phyloP scores from a whole-genome alignment of 2,888 invertebrate genomes.

The Pyrgus malvae region DNA sequence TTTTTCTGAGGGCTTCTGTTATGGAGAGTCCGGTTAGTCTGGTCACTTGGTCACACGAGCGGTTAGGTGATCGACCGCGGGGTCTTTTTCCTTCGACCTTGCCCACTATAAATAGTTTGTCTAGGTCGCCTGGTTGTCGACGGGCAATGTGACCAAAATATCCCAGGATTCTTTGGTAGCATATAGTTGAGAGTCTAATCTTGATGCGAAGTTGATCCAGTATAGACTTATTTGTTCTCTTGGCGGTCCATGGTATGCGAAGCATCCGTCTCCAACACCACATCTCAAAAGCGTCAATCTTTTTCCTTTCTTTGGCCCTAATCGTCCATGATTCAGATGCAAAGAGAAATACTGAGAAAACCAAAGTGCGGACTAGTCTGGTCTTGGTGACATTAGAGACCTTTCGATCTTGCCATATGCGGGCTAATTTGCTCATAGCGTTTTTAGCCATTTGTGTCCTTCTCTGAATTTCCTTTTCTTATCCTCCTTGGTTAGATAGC shows the following conservation, averaged over 20 bases:
- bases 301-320: background rate
- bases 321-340: background rate
- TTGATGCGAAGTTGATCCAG: background rate
- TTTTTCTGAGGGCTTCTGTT: too few relatives aligned
- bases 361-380: background rate
- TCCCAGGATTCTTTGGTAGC: too few relatives aligned
- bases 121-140: too few relatives aligned
- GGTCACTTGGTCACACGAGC: too few relatives aligned
- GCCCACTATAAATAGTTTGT: too few relatives aligned
- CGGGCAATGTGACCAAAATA: too few relatives aligned
- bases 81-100: too few relatives aligned
- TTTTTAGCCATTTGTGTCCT: constrained; percentile 7
- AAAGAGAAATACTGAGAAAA: background rate
- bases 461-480: constrained; percentile 1
- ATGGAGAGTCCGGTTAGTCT: too few relatives aligned
- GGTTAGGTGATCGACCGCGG: too few relatives aligned
- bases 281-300: constrained; percentile 8
- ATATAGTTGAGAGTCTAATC: too few relatives aligned
- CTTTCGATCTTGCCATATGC: constrained; percentile 4
- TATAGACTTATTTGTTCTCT: background rate
- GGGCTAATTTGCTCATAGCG: background rate
- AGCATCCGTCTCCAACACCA: constrained; percentile 25
- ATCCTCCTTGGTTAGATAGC: background rate
- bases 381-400: background rate
- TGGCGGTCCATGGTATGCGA: constrained; percentile 24